These are phyloP conservation scores for Chloebia gouldiae DNA, from an alignment of 2,113 vertebrate genomes.

Conservation along the genomic window DNA sequence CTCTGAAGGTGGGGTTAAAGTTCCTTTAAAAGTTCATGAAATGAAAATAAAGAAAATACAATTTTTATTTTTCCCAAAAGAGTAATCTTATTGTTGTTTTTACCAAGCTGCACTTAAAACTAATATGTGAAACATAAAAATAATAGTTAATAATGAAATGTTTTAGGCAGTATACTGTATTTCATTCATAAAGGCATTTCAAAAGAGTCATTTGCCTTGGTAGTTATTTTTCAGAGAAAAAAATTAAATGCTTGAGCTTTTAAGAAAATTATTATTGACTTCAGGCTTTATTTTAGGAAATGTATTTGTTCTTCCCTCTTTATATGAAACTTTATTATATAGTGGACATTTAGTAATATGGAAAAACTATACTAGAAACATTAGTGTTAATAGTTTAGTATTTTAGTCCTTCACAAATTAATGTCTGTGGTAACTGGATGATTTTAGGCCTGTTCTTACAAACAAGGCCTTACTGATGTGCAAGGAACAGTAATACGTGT, in stretches of 20 bases:
- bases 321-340: neutral
- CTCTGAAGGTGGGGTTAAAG: neutral
- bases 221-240: neutral
- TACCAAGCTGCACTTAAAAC: neutral
- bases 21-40: neutral
- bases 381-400: constrained; percentile 59
- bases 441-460: constrained; percentile 65
- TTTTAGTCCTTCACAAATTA: constrained; percentile 67
- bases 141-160: neutral
- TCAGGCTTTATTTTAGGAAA: neutral
- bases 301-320: constrained; percentile 31
- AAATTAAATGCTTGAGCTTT: neutral
- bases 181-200: neutral
- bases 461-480: constrained; percentile 69
- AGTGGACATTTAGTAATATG: neutral
- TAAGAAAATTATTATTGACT: neutral
- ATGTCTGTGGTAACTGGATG: constrained; percentile 61
- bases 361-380: constrained; percentile 21
- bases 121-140: neutral
- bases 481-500: constrained; percentile 63
- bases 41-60: neutral
- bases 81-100: neutral
- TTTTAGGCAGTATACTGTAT: neutral
- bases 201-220: neutral
- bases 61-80: neutral